phyloP scores from a whole-genome alignment of 2,113 vertebrate species.

The Mirza zaza region DNA sequence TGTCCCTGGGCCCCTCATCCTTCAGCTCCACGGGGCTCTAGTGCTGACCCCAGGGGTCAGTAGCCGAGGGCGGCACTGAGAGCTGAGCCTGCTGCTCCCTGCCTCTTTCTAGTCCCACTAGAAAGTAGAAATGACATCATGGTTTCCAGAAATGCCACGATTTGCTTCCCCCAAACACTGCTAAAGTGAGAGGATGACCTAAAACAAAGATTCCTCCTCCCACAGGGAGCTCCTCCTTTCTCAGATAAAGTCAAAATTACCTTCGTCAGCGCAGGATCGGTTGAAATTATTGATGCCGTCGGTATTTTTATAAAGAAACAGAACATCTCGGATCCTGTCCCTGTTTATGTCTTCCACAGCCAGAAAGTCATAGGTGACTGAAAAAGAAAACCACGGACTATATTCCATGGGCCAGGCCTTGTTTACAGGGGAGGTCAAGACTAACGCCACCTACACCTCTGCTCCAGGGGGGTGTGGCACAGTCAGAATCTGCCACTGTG shows the following conservation, averaged over 20 bases:
- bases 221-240: background rate
- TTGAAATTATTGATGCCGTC: slow-evolving; percentile 76
- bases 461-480: rapidly evolving
- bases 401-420: background rate
- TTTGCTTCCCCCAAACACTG: background rate
- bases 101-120: background rate
- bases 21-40: background rate
- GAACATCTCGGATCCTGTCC: slow-evolving; percentile 91
- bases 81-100: background rate
- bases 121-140: background rate
- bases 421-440: background rate
- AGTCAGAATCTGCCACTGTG: rapidly evolving
- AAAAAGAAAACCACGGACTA: slow-evolving; percentile 31
- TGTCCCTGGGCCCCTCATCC: background rate
- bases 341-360: slow-evolving; percentile 84
- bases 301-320: slow-evolving; percentile 88
- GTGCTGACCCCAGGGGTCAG: background rate
- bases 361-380: slow-evolving; percentile 91
- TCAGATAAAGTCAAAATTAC: slow-evolving; percentile 77
- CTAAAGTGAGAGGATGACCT: background rate
- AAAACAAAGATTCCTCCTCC: background rate
- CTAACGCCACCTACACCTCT: rapidly evolving
- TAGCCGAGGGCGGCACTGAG: background rate
- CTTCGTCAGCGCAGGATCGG: slow-evolving; percentile 85
- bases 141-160: background rate